A percentile compares a stretch with the other conserved stretches of the same genome.
These are phyloP conservation scores for Pseudochirops cupreus DNA, from an alignment of 2,797 vertebrate species.

Conservation along the genomic window DNA sequence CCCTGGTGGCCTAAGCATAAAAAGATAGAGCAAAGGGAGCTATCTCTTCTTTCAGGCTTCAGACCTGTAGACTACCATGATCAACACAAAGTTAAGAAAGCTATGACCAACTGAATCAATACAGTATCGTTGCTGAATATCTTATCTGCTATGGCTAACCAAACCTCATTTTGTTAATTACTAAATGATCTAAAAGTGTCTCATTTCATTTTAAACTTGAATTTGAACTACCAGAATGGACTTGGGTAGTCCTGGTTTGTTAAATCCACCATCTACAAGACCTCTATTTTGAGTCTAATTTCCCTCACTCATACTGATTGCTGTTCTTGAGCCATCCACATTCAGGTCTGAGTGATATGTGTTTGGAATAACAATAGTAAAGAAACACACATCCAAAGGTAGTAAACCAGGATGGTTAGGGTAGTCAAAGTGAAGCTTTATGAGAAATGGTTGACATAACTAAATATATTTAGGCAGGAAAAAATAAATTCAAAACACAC, in stretches of 20 bases:
- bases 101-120: background rate
- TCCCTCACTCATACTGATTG: background rate
- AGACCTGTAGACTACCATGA: background rate
- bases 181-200: background rate
- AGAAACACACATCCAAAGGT: background rate
- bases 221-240: background rate
- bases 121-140: background rate
- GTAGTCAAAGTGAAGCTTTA: background rate
- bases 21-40: background rate
- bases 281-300: background rate
- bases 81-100: background rate
- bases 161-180: background rate
- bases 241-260: background rate
- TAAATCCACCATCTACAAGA: background rate
- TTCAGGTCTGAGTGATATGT: background rate
- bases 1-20: background rate
- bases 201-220: background rate
- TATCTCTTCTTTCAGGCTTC: background rate
- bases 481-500: background rate
- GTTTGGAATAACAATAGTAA: background rate
- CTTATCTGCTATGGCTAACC: background rate
- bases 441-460: background rate
- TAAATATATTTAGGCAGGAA: background rate
- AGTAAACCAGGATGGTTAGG: background rate
- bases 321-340: background rate